Evolutionary conservation across 2,113 vertebrate species (phyloP).

Genomic region (Pterophyllum scalare): DNA sequence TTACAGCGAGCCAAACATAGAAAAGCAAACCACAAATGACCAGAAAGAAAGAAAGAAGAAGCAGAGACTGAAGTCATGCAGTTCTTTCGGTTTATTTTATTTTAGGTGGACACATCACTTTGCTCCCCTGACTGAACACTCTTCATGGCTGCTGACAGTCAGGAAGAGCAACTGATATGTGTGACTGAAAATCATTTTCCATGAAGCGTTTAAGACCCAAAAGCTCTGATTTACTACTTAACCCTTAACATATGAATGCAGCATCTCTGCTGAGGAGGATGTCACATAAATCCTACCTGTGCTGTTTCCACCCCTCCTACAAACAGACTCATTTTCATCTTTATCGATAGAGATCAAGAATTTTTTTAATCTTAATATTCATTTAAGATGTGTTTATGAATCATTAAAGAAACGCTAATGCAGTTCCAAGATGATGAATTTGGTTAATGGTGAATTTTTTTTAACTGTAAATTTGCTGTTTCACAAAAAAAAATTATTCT

Average conservation of each 20-base stretch:
- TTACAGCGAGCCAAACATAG: constrained; percentile 59
- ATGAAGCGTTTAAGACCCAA: neutral
- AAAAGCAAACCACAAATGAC: constrained; percentile 58
- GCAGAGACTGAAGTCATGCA: neutral
- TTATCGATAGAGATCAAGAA: neutral
- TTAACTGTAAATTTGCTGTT: neutral
- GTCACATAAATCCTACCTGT: neutral
- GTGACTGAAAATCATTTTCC: neutral
- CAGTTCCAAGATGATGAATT: neutral
- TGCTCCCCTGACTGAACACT: neutral
- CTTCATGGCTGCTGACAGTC: neutral
- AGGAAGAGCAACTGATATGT: neutral
- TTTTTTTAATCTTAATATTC: neutral
- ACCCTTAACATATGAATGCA: neutral
- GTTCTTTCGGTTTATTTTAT: constrained; percentile 28
- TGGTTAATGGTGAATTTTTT: neutral
- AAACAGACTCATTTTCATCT: neutral
- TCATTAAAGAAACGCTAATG: neutral
- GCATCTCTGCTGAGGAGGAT: neutral
- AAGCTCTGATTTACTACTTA: neutral
- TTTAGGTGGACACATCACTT: neutral
- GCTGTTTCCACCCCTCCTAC: neutral
- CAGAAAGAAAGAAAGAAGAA: constrained; percentile 1
- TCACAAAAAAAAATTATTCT: no score
- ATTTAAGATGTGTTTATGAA: neutral